phyloP scores from a whole-genome alignment of 1,140 invertebrate genomes.

The Planococcus citri region DNA sequence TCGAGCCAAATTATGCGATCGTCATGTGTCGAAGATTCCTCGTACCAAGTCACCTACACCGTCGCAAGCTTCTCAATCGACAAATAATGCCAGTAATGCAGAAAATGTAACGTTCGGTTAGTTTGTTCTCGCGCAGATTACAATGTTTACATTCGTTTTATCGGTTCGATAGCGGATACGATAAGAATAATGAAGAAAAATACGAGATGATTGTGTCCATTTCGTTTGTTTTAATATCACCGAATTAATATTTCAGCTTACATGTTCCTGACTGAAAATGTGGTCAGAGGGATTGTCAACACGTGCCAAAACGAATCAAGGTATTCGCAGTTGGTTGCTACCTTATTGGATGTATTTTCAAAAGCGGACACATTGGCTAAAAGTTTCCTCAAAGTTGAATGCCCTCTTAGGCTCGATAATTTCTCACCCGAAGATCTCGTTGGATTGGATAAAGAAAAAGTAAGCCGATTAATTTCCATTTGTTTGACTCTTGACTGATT shows the following conservation, averaged over 20 bases:
- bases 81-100: neutral
- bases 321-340: slow-evolving; percentile 42
- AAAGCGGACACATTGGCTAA: slow-evolving; percentile 51
- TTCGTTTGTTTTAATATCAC: neutral
- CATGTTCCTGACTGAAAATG: slow-evolving; percentile 46
- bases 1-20: slow-evolving; percentile 69
- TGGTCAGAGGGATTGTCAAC: slow-evolving; percentile 48
- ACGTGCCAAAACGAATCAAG: slow-evolving; percentile 35
- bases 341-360: slow-evolving; percentile 58
- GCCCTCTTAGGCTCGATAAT: slow-evolving; percentile 32
- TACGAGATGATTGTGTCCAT: no score
- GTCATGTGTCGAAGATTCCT: slow-evolving; percentile 56
- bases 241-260: slow-evolving; percentile 17
- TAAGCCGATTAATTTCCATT: slow-evolving; percentile 28
- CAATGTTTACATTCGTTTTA: no score
- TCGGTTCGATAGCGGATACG: no score
- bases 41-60: slow-evolving; percentile 35
- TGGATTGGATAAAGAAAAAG: slow-evolving; percentile 49
- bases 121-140: neutral
- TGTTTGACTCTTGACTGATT: neutral
- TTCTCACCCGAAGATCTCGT: slow-evolving; percentile 33
- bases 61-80: neutral
- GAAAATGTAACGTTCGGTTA: neutral
- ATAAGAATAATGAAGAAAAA: no score
- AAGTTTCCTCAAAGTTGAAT: slow-evolving; percentile 45